phyloP scores from a whole-genome alignment of 2,888 invertebrate species.

The Leptinotarsa tumamoca region DNA sequence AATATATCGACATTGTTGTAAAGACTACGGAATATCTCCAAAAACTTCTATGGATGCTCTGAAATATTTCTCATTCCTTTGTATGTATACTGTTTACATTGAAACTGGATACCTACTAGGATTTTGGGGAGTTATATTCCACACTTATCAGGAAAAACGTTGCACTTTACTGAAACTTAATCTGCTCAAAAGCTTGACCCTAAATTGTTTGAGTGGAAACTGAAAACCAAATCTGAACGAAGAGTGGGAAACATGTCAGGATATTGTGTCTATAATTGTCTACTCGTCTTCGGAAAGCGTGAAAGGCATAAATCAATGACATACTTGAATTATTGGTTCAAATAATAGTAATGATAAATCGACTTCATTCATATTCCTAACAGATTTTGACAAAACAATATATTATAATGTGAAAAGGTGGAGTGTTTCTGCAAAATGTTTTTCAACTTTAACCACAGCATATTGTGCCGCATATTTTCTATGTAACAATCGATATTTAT shows the following conservation, averaged over 20 bases:
- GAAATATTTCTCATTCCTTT: slow-evolving; percentile 26
- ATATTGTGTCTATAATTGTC: neutral
- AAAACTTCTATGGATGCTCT: slow-evolving; percentile 17
- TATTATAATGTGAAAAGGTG: too few relatives aligned
- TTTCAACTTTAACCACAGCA: too few relatives aligned
- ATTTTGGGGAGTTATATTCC: slow-evolving; percentile 37
- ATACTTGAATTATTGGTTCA: neutral
- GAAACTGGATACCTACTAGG: slow-evolving; percentile 32
- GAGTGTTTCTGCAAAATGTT: too few relatives aligned
- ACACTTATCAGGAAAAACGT: slow-evolving; percentile 37
- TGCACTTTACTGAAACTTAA: slow-evolving; percentile 43
- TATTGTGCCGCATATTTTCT: too few relatives aligned
- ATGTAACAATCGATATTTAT: too few relatives aligned
- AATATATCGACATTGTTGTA: neutral
- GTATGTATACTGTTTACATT: slow-evolving; percentile 23
- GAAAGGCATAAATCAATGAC: neutral
- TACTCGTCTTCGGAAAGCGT: neutral
- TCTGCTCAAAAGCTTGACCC: slow-evolving; percentile 44
- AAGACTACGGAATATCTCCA: neutral
- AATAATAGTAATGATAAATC: too few relatives aligned
- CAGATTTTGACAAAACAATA: too few relatives aligned
- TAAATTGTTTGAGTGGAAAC: slow-evolving; percentile 39
- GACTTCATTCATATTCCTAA: too few relatives aligned
- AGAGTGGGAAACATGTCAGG: slow-evolving; percentile 11
- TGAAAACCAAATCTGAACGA: slow-evolving; percentile 21